Evolutionary conservation across 2,113 vertebrate genomes (phyloP).

Genomic region (Limanda limanda): DNA sequence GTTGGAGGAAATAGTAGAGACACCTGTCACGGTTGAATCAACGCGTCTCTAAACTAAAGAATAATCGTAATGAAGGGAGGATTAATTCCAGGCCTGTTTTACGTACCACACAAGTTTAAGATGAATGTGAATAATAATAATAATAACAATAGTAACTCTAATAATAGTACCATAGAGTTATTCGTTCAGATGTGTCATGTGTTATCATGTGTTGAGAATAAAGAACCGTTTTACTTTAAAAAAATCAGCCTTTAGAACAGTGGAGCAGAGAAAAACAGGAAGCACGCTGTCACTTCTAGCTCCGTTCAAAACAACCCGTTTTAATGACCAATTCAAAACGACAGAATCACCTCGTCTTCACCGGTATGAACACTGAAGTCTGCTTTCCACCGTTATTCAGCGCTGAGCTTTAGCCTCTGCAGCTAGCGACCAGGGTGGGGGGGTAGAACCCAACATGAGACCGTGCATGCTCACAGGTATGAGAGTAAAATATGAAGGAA

Average conservation of each 20-base stretch:
- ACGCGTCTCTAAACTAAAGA: not conserved
- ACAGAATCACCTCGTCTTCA: not conserved
- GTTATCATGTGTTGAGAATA: conserved; percentile 13
- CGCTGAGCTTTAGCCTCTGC: conserved; percentile 11
- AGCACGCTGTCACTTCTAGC: not conserved
- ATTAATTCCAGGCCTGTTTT: not conserved
- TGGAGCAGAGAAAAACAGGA: too few species aligned
- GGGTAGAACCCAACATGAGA: not conserved
- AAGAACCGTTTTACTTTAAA: not conserved
- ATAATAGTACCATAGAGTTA: not conserved
- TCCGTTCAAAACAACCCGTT: not conserved
- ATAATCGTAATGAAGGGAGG: too few species aligned
- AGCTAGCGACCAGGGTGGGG: not conserved
- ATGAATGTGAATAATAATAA: too few species aligned
- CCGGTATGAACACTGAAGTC: conserved; percentile 22
- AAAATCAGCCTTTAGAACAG: too few species aligned
- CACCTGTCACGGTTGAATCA: not conserved
- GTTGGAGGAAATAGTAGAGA: not conserved
- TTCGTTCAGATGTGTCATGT: not conserved
- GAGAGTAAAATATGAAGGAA: not conserved
- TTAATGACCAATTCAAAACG: not conserved
- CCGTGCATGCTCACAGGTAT: too few species aligned
- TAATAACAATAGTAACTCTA: too few species aligned
- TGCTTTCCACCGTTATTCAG: conserved; percentile 37
- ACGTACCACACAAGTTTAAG: too few species aligned